phyloP scores from a whole-genome alignment of 2,888 invertebrate genomes.

The Charanyca ferruginea region DNA sequence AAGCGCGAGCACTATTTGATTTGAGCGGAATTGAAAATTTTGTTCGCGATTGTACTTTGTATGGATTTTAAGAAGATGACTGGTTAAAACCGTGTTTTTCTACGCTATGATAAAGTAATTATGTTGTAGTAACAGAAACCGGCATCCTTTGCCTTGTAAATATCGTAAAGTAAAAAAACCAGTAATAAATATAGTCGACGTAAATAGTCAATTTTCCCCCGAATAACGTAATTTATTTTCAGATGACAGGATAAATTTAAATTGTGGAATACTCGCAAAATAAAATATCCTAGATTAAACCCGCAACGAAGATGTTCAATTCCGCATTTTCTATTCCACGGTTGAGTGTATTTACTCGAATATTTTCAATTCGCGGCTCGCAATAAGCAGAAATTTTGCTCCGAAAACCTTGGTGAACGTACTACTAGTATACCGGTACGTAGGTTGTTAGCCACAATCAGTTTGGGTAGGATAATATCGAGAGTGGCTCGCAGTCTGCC shows the following conservation, averaged over 20 bases:
- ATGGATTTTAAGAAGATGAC: conserved; percentile 27
- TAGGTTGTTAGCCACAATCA: conserved; percentile 61
- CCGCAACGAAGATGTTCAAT: conserved; percentile 30
- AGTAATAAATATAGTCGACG: background rate
- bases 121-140: no score
- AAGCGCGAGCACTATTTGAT: conserved; percentile 77
- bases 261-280: conserved; percentile 26
- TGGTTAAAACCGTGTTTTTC: background rate
- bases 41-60: conserved; percentile 44
- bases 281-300: conserved; percentile 37
- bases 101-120: no score
- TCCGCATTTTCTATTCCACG: conserved; percentile 36
- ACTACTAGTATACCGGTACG: conserved; percentile 7
- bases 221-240: conserved; percentile 23
- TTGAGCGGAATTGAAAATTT: conserved; percentile 78
- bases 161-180: background rate
- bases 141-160: background rate
- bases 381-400: conserved; percentile 47
- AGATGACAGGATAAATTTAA: conserved; percentile 20
- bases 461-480: conserved; percentile 70
- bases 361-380: conserved; percentile 54
- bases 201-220: no score
- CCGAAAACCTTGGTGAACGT: conserved; percentile 11
- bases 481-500: conserved; percentile 67
- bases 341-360: conserved; percentile 39